phyloP scores from a whole-genome alignment of 2,888 invertebrate species.

The Lepidocyrtinus sp. region DNA sequence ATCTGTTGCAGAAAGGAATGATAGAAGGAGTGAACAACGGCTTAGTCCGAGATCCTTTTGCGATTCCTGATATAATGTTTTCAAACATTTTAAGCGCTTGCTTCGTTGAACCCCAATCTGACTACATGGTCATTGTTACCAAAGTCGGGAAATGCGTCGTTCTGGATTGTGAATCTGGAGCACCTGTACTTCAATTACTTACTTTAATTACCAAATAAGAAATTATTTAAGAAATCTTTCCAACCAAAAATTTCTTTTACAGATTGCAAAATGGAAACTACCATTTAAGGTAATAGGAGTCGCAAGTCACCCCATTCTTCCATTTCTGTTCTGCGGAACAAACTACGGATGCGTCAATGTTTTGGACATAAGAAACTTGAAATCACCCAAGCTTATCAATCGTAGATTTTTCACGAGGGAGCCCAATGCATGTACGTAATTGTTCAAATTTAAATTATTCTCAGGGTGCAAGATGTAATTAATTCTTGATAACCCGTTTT shows the following conservation, averaged over 20 bases:
- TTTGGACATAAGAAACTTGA: slow-evolving; percentile 59
- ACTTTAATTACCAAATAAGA: too few species aligned
- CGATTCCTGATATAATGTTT: slow-evolving; percentile 60
- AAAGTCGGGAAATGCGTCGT: slow-evolving; percentile 54
- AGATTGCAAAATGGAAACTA: slow-evolving; percentile 63
- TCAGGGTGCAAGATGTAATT: not conserved
- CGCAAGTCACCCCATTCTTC: slow-evolving; percentile 60
- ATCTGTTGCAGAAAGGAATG: slow-evolving; percentile 40
- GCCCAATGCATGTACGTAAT: slow-evolving; percentile 33
- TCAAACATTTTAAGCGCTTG: slow-evolving; percentile 45
- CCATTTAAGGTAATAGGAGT: slow-evolving; percentile 57
- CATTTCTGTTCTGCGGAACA: slow-evolving; percentile 64
- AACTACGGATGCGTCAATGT: slow-evolving; percentile 62
- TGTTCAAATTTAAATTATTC: not conserved
- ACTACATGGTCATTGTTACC: slow-evolving; percentile 60
- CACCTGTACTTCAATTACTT: slow-evolving; percentile 43
- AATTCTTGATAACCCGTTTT: too few species aligned
- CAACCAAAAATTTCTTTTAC: not conserved
- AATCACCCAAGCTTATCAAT: slow-evolving; percentile 60
- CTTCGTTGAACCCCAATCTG: slow-evolving; percentile 63
- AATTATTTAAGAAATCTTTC: not conserved
- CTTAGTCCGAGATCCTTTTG: slow-evolving; percentile 38
- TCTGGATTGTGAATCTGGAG: slow-evolving; percentile 56
- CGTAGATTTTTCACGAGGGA: slow-evolving; percentile 56
- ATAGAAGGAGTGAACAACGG: slow-evolving; percentile 62